phyloP scores from a whole-genome alignment of 2,888 invertebrate genomes.

The Cyclophora punctaria region DNA sequence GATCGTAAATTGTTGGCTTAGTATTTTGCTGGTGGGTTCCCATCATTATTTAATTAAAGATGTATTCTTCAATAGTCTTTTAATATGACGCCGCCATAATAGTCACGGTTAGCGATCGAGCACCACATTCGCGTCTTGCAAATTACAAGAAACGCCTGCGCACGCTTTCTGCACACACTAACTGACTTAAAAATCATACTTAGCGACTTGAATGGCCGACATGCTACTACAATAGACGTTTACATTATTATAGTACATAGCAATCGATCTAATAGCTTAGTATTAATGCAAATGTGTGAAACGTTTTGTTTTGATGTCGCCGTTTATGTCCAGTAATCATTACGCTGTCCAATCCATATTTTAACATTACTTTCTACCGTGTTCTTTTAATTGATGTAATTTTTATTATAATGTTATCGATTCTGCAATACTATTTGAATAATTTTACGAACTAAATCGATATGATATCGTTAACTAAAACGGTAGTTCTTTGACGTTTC shows the following conservation, averaged over 20 bases:
- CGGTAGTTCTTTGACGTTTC: too few species aligned
- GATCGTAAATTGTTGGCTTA: not conserved
- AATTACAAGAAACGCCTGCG: slow-evolving; percentile 60
- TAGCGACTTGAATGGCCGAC: slow-evolving; percentile 40
- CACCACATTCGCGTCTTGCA: slow-evolving; percentile 45
- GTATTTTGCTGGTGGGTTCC: not conserved
- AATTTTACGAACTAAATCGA: too few species aligned
- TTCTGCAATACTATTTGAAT: too few species aligned
- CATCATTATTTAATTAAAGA: not conserved
- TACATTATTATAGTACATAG: slow-evolving; percentile 23
- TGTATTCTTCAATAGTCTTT: slow-evolving; percentile 14
- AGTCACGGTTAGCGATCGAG: slow-evolving; percentile 46
- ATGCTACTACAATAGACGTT: slow-evolving; percentile 27
- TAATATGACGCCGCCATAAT: slow-evolving; percentile 35
- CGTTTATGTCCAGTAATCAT: slow-evolving; percentile 1
- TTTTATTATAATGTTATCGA: slow-evolving; percentile 18
- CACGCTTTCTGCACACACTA: slow-evolving; percentile 72
- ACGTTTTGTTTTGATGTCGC: slow-evolving; percentile 12
- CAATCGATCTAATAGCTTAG: slow-evolving; percentile 26
- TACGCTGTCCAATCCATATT: not conserved
- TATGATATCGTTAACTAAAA: too few species aligned
- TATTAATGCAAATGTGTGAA: slow-evolving; percentile 18
- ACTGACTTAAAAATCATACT: slow-evolving; percentile 56
- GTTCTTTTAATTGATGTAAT: not conserved
- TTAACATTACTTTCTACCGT: not conserved